Conservation (phyloP, 1,140 invertebrate species). For the Colletes latitarsis region DNA sequence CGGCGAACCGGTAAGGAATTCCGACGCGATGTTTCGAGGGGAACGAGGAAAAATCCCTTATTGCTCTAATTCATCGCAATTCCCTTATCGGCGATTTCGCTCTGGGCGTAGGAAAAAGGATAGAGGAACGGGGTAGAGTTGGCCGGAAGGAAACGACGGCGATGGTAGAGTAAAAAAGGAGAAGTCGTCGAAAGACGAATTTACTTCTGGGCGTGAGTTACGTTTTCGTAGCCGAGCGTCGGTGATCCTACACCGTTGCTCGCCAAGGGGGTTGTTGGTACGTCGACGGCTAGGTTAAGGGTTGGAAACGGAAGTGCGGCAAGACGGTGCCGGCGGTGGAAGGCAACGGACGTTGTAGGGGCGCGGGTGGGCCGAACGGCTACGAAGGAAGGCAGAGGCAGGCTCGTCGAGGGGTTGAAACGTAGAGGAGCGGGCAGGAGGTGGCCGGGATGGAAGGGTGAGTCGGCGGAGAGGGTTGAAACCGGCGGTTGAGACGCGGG, state of each 20-base stretch:
- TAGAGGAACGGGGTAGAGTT: background rate
- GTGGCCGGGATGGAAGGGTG: constrained; percentile 50
- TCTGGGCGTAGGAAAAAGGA: background rate
- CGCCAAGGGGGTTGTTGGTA: constrained; percentile 66
- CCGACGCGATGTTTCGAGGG: background rate
- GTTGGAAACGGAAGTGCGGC: constrained; percentile 72
- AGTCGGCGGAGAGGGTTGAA: constrained; percentile 56
- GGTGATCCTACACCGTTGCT: constrained; percentile 58
- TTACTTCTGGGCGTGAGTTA: constrained; percentile 52
- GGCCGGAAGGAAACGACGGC: background rate
- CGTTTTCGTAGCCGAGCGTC: constrained; percentile 55
- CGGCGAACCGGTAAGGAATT: constrained; percentile 4
- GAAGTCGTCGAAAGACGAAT: constrained; percentile 38
- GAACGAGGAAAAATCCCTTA: constrained; percentile 24
- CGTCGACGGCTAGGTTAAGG: constrained; percentile 69
- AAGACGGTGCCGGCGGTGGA: constrained; percentile 65
- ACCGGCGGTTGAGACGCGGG: constrained; percentile 63
- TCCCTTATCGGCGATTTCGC: constrained; percentile 44
- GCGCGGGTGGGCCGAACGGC: constrained; percentile 62
- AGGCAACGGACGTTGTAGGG: constrained; percentile 64
- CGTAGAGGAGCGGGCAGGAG: constrained; percentile 55
- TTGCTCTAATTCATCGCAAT: constrained; percentile 46
- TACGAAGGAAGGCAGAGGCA: constrained; percentile 64
- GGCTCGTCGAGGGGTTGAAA: constrained; percentile 67
- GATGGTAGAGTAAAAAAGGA: background rate